Base-by-base conservation (phyloP, 2,888 invertebrate genomes). In the Gymnoscelis rufifasciata region DNA sequence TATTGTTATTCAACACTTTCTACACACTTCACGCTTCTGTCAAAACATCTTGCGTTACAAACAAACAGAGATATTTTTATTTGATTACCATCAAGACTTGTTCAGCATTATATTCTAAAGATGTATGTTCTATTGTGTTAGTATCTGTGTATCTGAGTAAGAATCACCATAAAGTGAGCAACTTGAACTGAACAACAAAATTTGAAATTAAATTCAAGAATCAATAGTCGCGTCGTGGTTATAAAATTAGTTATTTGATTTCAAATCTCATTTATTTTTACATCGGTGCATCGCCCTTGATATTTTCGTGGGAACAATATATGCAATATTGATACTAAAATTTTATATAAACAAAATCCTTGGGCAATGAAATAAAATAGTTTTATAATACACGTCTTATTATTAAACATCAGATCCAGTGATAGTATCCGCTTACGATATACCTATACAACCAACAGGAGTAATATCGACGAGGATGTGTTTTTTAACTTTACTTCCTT, bases 221-320 rank as follows among this genome's bases (percentile, higher is more conserved):
- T 49, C 47, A 50, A 37, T 47, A 50, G 50, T 51, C 19, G 35
- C 35, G 43, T 52, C 45, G 55, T 33, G 54, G 55, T 54, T 56
- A 51, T 54, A 43, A 57, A 57, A 56, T 64, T 57, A 52, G 52
- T 52, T 60, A 61, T 64, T 55, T 24, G 58, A 59, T 66, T 64
- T 63, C 60, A 61, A 58, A 60, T 44, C 54, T 54, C 15, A 60
- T 52, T 52, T 49, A 60, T 50, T 52, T 51, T 1, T 8, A 4
- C n/a, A 13, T 4, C 45, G 45, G 59, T 61, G 56, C 60, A 61
- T 62, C 60, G 58, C 56, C 70, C 69, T 70, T 69, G 68, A 60
- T 65, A 66, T 64, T 70, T 65, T 55, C 56, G 59, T 63, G 59
- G 58, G 62, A 63, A 54, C 48, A 46, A 41, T 33, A 15, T 31